Base-by-base conservation (phyloP, 2,888 invertebrate species). In the Psylliodes chrysocephalus region DNA sequence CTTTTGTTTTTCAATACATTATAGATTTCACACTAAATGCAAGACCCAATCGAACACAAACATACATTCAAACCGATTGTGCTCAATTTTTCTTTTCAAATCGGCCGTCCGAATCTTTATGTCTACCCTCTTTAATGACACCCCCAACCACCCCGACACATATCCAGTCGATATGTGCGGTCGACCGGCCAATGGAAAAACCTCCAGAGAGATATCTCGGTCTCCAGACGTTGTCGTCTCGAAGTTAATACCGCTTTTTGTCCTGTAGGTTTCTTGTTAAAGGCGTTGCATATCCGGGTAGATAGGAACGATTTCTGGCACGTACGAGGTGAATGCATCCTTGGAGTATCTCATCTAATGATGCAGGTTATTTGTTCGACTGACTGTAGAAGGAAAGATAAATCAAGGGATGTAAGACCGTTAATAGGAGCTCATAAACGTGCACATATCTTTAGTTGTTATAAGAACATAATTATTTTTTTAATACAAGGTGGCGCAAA, bases 261-360 rank as follows among this genome's bases (percentile, higher is more conserved):
- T 35, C 35, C 35, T n/a, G 14, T 35, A 35, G 12, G 35, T 35
- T 35, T 14, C 35, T 14, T 35, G 35, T 35, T 35, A 35, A 35
- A 35, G 35, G 35, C 35, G 35, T 35, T 35, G 35, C 35, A 35
- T 14, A 35, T 35, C 35, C 35, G 35, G 35, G 4, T 35, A 35
- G 12, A 35, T 6, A 35, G 35, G 35, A 14, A 35, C 35, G 35
- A 35, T 35, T 12, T 35, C 35, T n/a, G 14, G 14, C 35, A 35
- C 35, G 35, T 35, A 35, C 35, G 35, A 6, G 35, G 35, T 35
- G 35, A 35, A 35, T 35, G 35, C 35, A 35, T 35, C 35, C 35
- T 35, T 10, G 6, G 35, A 35, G 35, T 2, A 12, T 22, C 22
- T n/a, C 14, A 12, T 35, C 35, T 35, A 35, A 14, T 35, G 35